Evolutionary conservation across 2,888 invertebrate species (phyloP).

Genomic region (Aradus depressus): DNA sequence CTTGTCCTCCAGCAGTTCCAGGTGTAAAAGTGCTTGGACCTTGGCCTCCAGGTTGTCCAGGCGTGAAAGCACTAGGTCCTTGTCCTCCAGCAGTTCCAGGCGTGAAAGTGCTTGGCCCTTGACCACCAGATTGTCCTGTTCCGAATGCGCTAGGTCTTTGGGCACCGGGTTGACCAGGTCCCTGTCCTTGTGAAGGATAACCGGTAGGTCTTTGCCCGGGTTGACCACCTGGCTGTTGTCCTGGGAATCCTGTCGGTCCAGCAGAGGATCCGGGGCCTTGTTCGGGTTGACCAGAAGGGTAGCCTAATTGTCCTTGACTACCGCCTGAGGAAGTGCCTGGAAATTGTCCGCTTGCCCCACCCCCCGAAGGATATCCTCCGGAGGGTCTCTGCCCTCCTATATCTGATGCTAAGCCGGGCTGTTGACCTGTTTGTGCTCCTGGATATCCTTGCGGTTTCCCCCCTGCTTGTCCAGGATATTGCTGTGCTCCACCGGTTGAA

Average conservation of each 20-base stretch:
- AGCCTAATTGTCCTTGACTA: constrained; percentile 32
- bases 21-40: constrained; percentile 23
- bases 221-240: constrained; percentile 29
- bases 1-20: constrained; percentile 28
- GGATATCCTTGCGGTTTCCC: constrained; percentile 18
- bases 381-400: neutral
- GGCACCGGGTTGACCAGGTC: constrained; percentile 4
- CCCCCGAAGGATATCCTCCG: constrained; percentile 28
- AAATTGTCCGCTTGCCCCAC: constrained; percentile 34
- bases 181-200: constrained; percentile 28
- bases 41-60: constrained; percentile 25
- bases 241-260: constrained; percentile 7
- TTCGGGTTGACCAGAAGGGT: constrained; percentile 28
- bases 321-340: constrained; percentile 31
- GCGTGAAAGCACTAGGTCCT: constrained; percentile 25
- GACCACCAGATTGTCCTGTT: constrained; percentile 27
- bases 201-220: constrained; percentile 17
- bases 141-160: constrained; percentile 14
- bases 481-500: neutral
- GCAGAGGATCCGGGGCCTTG: constrained; percentile 23
- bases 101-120: constrained; percentile 24
- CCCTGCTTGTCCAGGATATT: constrained; percentile 18
- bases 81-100: constrained; percentile 29
- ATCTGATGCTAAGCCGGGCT: too few species aligned
- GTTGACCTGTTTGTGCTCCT: too few species aligned